Conservation (phyloP, 2,797 vertebrate species). For the Hoplostethus atlanticus region DNA sequence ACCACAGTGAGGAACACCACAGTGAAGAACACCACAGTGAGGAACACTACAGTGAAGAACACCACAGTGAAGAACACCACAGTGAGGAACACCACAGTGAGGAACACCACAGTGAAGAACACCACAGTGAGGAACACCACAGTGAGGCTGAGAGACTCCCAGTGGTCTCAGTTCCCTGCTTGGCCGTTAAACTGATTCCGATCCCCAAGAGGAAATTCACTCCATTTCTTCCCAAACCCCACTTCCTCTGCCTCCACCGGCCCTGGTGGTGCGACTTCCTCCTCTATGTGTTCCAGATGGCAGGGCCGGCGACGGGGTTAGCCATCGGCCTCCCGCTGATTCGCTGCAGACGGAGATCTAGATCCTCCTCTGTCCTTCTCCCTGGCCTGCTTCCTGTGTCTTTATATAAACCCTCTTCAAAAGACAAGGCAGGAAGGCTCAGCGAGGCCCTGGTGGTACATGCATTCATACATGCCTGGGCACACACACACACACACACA, state of each 20-base stretch:
- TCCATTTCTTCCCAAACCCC: conserved; percentile 33
- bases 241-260: conserved; percentile 42
- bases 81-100: no score
- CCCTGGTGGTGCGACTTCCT: conserved; percentile 56
- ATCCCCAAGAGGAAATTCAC: conserved; percentile 50
- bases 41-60: no score
- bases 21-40: no score
- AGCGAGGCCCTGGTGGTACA: conserved; percentile 10
- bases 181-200: neutral
- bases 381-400: conserved; percentile 53
- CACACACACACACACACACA: conserved; percentile 2
- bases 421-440: conserved; percentile 45
- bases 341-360: conserved; percentile 50
- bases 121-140: no score
- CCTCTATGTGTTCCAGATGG: conserved; percentile 69
- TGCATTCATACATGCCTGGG: neutral
- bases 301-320: conserved; percentile 25
- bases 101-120: no score
- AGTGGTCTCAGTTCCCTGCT: conserved; percentile 1
- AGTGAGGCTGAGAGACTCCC: no score
- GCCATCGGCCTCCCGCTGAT: conserved; percentile 53
- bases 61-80: no score
- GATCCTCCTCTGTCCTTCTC: conserved; percentile 28
- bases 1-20: no score
- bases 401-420: conserved; percentile 49